Percentiles rank a stretch among this genome's conserved stretches.
phyloP scores from a whole-genome alignment of 2,888 invertebrate species.

The Imbricaverruca yamaguchii region DNA sequence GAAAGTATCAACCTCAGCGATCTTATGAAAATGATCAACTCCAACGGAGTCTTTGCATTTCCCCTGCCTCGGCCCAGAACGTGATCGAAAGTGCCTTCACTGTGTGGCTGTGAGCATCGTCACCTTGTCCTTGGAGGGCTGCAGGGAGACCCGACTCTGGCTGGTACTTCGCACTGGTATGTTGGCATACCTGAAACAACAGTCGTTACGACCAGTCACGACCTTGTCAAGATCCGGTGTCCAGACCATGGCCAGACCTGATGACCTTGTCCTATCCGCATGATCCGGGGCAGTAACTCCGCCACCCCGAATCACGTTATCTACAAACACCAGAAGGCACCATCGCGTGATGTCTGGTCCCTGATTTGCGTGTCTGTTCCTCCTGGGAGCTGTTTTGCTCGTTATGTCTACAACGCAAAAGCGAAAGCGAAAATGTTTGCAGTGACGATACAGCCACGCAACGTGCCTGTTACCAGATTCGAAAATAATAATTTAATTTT shows the following conservation, averaged over 20 bases:
- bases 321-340: neutral
- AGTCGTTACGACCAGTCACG: neutral
- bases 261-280: neutral
- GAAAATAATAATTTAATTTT: too few species aligned
- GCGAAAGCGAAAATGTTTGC: neutral
- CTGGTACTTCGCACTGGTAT: neutral
- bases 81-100: too few species aligned
- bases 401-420: neutral
- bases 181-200: neutral
- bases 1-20: too few species aligned
- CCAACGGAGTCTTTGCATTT: too few species aligned
- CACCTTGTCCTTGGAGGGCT: constrained; percentile 1
- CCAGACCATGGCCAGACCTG: too few species aligned
- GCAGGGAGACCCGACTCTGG: neutral
- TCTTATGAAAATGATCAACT: too few species aligned
- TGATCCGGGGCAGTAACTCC: neutral
- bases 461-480: too few species aligned
- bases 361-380: too few species aligned
- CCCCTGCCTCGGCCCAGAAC: too few species aligned
- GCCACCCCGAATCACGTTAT: neutral
- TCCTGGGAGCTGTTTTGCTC: neutral
- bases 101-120: too few species aligned
- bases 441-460: too few species aligned
- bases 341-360: neutral
- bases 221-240: too few species aligned